Evolutionary conservation across 1,140 invertebrate species (phyloP).

Genomic region (Sarcophaga bullata): DNA sequence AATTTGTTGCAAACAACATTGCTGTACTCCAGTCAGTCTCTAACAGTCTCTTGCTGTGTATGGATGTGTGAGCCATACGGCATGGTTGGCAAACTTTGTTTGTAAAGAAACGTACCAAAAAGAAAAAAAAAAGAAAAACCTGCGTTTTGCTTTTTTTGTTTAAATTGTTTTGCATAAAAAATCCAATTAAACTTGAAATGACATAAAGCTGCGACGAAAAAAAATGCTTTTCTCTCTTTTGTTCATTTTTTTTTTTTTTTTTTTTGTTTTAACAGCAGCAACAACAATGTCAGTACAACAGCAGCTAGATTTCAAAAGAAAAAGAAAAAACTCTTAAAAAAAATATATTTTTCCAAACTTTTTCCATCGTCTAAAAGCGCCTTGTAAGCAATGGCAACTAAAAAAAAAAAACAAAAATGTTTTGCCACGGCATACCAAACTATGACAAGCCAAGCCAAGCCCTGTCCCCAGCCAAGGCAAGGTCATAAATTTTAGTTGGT

Average conservation of each 20-base stretch:
- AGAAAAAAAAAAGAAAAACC: background rate
- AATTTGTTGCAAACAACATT: background rate
- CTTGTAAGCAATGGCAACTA: too few relatives aligned
- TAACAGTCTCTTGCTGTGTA: background rate
- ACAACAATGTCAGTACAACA: background rate
- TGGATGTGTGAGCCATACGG: too few relatives aligned
- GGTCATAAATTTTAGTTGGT: constrained; percentile 30
- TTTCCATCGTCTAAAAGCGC: too few relatives aligned
- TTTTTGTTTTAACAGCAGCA: too few relatives aligned
- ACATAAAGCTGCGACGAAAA: background rate
- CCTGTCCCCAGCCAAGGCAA: background rate
- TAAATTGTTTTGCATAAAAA: constrained; percentile 33
- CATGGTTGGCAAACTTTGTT: background rate
- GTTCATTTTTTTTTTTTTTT: background rate
- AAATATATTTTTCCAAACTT: background rate
- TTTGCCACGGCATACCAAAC: too few relatives aligned
- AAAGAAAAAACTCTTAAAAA: background rate
- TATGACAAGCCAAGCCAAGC: too few relatives aligned
- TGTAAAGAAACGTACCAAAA: background rate
- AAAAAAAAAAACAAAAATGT: too few relatives aligned
- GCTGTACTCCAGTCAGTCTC: background rate
- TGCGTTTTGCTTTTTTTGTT: background rate
- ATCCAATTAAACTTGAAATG: constrained; percentile 39
- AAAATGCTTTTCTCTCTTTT: background rate
- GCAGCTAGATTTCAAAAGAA: background rate